Conservation (phyloP, 2,113 vertebrate species). For the Stegostoma tigrinum region DNA sequence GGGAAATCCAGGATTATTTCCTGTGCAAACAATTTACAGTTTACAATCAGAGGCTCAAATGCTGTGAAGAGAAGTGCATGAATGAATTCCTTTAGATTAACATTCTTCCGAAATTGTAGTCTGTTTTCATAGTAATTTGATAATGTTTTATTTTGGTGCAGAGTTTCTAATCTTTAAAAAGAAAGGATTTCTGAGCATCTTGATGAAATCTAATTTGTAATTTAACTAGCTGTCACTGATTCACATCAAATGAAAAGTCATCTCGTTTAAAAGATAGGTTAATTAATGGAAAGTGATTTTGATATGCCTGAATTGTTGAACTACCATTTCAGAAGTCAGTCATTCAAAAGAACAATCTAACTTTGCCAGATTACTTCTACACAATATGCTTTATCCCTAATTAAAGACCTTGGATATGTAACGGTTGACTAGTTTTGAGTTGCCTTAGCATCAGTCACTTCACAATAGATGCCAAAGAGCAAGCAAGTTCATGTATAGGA, state of each 20-base stretch:
- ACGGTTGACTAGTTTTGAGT: neutral
- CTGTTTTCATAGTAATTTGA: neutral
- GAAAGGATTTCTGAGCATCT: neutral
- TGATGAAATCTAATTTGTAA: neutral
- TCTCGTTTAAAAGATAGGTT: neutral
- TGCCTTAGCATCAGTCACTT: neutral
- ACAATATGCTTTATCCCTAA: neutral
- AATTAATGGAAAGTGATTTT: neutral
- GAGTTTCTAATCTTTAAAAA: neutral
- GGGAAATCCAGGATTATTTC: neutral
- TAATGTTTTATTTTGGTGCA: neutral
- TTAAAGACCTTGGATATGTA: neutral
- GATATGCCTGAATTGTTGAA: neutral
- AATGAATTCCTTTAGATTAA: neutral
- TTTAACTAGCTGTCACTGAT: neutral
- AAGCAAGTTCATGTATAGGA: neutral
- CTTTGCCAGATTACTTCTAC: neutral
- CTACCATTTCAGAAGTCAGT: neutral
- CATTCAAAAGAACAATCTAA: conserved; percentile 5
- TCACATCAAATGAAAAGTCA: neutral
- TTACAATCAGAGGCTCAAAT: neutral
- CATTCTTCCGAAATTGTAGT: neutral
- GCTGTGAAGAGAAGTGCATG: neutral
- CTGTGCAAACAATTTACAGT: neutral
- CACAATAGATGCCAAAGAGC: neutral